Evolutionary conservation across 2,888 invertebrate genomes (phyloP).

Genomic region (Ceriagrion tenellum): DNA sequence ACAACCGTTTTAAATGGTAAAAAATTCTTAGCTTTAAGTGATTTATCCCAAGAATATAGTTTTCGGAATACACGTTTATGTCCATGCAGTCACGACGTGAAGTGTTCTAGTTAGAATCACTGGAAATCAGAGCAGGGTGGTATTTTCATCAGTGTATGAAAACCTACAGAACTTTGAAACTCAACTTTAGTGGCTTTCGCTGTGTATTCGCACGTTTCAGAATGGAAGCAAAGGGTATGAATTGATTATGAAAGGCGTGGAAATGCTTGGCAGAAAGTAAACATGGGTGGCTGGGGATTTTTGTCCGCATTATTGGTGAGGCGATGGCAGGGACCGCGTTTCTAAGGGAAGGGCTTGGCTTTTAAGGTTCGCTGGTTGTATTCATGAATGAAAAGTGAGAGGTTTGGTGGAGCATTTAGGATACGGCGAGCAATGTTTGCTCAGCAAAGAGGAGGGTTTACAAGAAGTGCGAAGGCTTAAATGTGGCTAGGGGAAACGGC

Average conservation of each 20-base stretch:
- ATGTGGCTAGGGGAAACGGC: background rate
- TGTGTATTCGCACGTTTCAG: background rate
- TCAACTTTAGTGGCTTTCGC: too few species aligned
- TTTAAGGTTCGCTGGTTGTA: background rate
- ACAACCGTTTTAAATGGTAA: too few species aligned
- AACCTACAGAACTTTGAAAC: too few species aligned
- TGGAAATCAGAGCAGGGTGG: too few species aligned
- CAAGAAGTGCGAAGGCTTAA: slow-evolving; percentile 8
- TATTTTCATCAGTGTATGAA: too few species aligned
- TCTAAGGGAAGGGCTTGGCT: background rate
- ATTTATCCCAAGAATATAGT: too few species aligned
- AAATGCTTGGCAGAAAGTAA: background rate
- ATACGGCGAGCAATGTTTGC: slow-evolving; percentile 16
- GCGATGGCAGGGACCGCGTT: background rate
- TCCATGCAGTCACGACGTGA: too few species aligned
- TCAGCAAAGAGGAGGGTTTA: slow-evolving; percentile 16
- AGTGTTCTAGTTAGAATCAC: too few species aligned
- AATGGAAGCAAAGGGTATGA: background rate
- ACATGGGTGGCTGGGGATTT: background rate
- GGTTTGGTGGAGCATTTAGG: background rate
- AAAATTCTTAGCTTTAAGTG: too few species aligned
- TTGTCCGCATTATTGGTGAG: background rate
- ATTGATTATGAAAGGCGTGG: background rate
- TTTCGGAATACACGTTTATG: too few species aligned
- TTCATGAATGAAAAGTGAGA: slow-evolving; percentile 18